Base-by-base conservation (phyloP, 2,797 vertebrate genomes). In the Adelosebastes latens region DNA sequence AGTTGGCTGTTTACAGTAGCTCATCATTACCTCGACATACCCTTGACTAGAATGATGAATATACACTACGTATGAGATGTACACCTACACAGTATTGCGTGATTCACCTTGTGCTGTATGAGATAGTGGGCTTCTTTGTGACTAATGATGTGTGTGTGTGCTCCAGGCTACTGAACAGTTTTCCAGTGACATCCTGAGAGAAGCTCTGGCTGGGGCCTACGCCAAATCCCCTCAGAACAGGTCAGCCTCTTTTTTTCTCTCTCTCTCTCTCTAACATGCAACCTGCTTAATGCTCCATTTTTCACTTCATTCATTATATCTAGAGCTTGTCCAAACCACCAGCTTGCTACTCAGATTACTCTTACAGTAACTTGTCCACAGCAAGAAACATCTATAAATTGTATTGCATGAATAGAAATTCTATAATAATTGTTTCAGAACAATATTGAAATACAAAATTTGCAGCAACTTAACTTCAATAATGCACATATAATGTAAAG, bases 161-260 rank as follows among this genome's bases (percentile, higher is more conserved):
- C 72, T 88, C 49, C 87, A 99, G 99, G 98, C 97, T 34, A 98
- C 98, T 0, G 96, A 99, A 61, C 98, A 99, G 95, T 97, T 99
- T 91, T 95, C 97, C 93, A 98, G 95, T 53, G 98, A 99, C 82
- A 93, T 99, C 90, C 95, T 99, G 58, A 96, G 99, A 90, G 97
- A 98, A 78, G 96, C 98, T 0, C 93, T 99, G 68, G 97, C 97
- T 1, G 95, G 96, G 59, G 98, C 97, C 0, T 97, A 95, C 67
- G 95, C 96, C 90, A 96, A 97, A 79, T 95, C 97, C 64, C 96
- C 97, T 90, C 97, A 96, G 84, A 98, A 97, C 97, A 99, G 98
- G 99, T 99, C 95, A 87, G 93, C 49, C 72, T 61, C 52, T 72
- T 55, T 34, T 61, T 39, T 31, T 3, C 13, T 42, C 8, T 63